Evolutionary conservation across 2,113 vertebrate genomes (phyloP), one percentile per base, ranked within the genome.

Genomic region (Myotis yumanensis): DNA sequence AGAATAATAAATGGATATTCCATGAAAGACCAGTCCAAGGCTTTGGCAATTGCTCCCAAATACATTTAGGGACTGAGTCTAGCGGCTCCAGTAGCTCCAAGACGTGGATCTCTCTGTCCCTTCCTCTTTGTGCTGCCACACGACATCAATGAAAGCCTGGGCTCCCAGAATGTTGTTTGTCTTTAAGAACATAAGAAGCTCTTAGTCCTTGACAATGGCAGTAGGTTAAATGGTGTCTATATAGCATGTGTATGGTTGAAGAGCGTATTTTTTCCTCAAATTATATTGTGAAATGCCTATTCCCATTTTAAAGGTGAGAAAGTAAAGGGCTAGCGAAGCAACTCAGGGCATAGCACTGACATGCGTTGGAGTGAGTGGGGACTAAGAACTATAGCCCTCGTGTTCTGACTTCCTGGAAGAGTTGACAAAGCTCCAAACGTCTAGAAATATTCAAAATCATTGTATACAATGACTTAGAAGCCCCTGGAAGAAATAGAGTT

Each of bases 261-360:
- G 52, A 77, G 62, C 5, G 0, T 82, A 85, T 64, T 85, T 93
- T 82, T 16, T 54, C 17, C 35, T 82, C 48, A 57, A 25, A 40
- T 37, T 69, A 35, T 48, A 83, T 46, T 73, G 25, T 80, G 51
- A 89, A 76, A 62, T 30, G 35, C 35, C 71, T 62, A 73, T 2
- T 91, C 43, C 82, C 59, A 54, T 73, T 95, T 68, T 62, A 85
- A 91, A 96, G 59, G 35, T n/a, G 28, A 59, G 12, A 18, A 62
- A 46, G 18, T 30, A 0, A n/a, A 77, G 32, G 64, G 23, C 11
- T n/a, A 69, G 6, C 30, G 28, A 68, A 66, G 46, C 0, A 7
- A n/a, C 20, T 32, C 10, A 20, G 43, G 54, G 9, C 15, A 85
- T 11, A 48, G 25, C 48, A 8, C 35, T 7, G 35, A 22, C 7